Evolutionary conservation across 2,797 vertebrate species (phyloP).

Genomic region (Rhyacichthys aspro): DNA sequence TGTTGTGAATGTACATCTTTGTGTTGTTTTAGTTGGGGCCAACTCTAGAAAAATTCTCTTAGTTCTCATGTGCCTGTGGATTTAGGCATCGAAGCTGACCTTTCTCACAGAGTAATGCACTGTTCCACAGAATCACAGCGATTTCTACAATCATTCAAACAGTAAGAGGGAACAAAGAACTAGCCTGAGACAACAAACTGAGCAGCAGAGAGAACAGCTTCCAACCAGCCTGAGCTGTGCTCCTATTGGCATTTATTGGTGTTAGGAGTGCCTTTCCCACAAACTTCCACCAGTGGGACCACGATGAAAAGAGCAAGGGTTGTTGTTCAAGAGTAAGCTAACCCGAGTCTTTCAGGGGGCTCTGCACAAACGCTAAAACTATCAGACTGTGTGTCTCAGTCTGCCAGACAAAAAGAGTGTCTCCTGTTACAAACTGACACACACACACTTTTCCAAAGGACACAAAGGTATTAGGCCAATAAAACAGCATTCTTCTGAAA

Average conservation of each 20-base stretch:
- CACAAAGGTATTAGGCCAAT: not conserved
- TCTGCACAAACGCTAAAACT: slow-evolving; percentile 28
- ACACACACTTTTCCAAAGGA: slow-evolving; percentile 20
- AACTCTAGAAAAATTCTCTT: slow-evolving; percentile 39
- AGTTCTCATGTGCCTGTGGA: slow-evolving; percentile 32
- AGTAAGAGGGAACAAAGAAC: slow-evolving; percentile 59
- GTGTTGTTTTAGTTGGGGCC: slow-evolving; percentile 61
- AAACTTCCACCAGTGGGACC: slow-evolving; percentile 46
- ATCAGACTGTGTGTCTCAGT: slow-evolving; percentile 42
- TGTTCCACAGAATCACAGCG: slow-evolving; percentile 53
- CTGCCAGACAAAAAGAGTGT: slow-evolving; percentile 43
- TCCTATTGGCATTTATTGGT: slow-evolving; percentile 44
- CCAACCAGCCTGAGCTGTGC: slow-evolving; percentile 42
- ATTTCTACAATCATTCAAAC: slow-evolving; percentile 56
- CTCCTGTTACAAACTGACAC: slow-evolving; percentile 32
- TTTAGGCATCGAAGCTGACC: slow-evolving; percentile 53
- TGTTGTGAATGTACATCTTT: slow-evolving; percentile 15
- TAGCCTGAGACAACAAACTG: slow-evolving; percentile 68
- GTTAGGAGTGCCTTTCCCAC: slow-evolving; percentile 67
- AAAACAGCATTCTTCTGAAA: slow-evolving; percentile 2
- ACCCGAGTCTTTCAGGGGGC: slow-evolving; percentile 37
- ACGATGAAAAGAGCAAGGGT: slow-evolving; percentile 29
- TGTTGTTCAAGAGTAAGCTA: slow-evolving; percentile 60
- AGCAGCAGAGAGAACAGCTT: slow-evolving; percentile 42
- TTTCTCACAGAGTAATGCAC: slow-evolving; percentile 57